These are phyloP conservation scores for Gephyroberyx darwinii DNA, from an alignment of 2,797 vertebrate species.

Conservation along the genomic window DNA sequence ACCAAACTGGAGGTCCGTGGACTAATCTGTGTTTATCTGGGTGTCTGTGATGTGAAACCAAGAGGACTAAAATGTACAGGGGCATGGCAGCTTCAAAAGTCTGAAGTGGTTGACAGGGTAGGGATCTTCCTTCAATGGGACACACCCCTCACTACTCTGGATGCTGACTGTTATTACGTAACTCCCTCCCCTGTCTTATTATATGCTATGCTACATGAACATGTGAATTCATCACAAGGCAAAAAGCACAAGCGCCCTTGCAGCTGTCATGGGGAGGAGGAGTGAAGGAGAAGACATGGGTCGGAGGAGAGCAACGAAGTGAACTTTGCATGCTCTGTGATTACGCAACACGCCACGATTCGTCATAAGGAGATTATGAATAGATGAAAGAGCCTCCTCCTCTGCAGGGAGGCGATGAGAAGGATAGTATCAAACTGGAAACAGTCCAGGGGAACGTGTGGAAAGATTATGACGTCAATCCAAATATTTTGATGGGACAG, in stretches of 20 bases:
- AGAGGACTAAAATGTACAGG: background rate
- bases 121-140: background rate
- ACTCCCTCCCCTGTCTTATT: too few relatives aligned
- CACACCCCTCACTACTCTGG: constrained; percentile 17
- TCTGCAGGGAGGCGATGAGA: constrained; percentile 27
- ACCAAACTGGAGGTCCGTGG: too few relatives aligned
- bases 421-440: constrained; percentile 25
- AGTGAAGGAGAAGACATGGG: constrained; percentile 2
- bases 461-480: constrained; percentile 6
- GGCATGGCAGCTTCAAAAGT: too few relatives aligned
- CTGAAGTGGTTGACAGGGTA: background rate
- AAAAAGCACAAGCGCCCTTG: background rate
- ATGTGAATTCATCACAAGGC: constrained; percentile 14
- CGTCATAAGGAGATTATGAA: constrained; percentile 69
- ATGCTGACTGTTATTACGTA: background rate
- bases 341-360: constrained; percentile 59
- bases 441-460: background rate
- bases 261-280: background rate
- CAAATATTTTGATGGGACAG: background rate
- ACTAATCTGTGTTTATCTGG: too few relatives aligned
- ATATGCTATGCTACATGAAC: background rate
- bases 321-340: constrained; percentile 30
- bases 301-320: background rate
- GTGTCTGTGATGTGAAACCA: too few relatives aligned
- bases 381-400: constrained; percentile 50